Conservation (phyloP, 2,888 invertebrate species). For the Trachelus troglodyta region DNA sequence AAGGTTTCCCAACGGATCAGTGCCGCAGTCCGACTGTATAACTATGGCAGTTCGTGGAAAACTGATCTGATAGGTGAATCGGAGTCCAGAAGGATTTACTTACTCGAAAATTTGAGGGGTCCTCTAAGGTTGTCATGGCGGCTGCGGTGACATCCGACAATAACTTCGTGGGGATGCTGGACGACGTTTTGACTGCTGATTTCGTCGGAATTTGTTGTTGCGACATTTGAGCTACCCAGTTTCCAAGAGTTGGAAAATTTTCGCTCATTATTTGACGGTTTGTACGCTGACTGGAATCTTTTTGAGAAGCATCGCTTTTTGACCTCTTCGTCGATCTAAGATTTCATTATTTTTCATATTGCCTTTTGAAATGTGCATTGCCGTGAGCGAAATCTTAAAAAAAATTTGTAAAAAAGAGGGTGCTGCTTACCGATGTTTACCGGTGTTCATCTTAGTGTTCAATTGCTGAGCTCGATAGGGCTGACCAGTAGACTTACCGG, state of each 20-base stretch:
- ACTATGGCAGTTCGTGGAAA: neutral
- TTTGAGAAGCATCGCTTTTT: neutral
- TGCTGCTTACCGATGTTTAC: neutral
- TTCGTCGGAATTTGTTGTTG: neutral
- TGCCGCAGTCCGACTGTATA: too few species aligned
- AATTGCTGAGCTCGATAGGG: neutral
- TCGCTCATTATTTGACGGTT: constrained; percentile 38
- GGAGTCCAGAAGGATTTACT: neutral
- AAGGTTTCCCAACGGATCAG: too few species aligned
- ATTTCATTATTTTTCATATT: neutral
- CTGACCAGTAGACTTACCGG: neutral
- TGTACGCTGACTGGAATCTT: neutral
- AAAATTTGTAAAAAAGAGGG: neutral
- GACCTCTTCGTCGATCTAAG: neutral
- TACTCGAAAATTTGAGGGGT: neutral
- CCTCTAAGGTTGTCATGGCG: neutral
- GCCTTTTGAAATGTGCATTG: neutral
- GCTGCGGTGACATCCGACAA: neutral
- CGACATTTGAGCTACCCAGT: constrained; percentile 48
- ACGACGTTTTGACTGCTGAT: neutral
- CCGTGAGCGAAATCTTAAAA: neutral
- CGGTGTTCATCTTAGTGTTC: neutral
- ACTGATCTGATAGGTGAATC: neutral
- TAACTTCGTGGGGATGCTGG: neutral
- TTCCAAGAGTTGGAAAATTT: constrained; percentile 56